Evolutionary conservation across 2,797 vertebrate species (phyloP).

Genomic region (Syngnathus rostellatus): DNA sequence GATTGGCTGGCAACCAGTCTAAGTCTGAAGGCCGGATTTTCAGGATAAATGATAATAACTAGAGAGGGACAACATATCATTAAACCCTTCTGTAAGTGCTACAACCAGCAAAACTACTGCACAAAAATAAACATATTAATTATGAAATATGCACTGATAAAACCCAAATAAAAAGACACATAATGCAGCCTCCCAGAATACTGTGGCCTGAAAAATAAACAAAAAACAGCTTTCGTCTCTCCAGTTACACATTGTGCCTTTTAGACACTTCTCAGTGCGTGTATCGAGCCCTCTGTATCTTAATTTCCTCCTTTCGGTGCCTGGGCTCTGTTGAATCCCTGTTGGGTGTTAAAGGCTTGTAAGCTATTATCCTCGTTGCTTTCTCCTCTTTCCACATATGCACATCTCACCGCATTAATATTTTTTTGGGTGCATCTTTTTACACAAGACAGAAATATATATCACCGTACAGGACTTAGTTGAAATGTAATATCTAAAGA

Average conservation of each 20-base stretch:
- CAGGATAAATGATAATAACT: too few relatives aligned
- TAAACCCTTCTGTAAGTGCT: too few relatives aligned
- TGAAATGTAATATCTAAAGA: too few relatives aligned
- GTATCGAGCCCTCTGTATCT: constrained; percentile 34
- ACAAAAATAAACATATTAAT: neutral
- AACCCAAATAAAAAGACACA: neutral
- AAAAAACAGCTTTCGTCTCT: constrained; percentile 22
- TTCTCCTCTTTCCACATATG: constrained; percentile 4
- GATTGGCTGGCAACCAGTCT: too few relatives aligned
- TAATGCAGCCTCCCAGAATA: neutral
- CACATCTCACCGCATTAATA: constrained; percentile 11
- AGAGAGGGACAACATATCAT: too few relatives aligned
- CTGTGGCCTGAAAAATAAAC: constrained; percentile 8
- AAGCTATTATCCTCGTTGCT: constrained; percentile 13
- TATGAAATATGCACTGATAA: neutral
- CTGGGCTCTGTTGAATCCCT: neutral
- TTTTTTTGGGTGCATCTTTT: too few relatives aligned
- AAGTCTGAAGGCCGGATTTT: too few relatives aligned
- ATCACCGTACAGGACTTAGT: too few relatives aligned
- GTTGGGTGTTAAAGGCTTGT: constrained; percentile 24
- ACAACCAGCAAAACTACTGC: neutral
- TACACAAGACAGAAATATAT: too few relatives aligned
- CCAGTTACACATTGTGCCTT: constrained; percentile 14
- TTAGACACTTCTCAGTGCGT: constrained; percentile 29
- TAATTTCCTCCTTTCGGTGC: constrained; percentile 22